These are phyloP conservation scores for Ochropleura leucogaster DNA, from an alignment of 2,888 invertebrate species.

Conservation along the genomic window DNA sequence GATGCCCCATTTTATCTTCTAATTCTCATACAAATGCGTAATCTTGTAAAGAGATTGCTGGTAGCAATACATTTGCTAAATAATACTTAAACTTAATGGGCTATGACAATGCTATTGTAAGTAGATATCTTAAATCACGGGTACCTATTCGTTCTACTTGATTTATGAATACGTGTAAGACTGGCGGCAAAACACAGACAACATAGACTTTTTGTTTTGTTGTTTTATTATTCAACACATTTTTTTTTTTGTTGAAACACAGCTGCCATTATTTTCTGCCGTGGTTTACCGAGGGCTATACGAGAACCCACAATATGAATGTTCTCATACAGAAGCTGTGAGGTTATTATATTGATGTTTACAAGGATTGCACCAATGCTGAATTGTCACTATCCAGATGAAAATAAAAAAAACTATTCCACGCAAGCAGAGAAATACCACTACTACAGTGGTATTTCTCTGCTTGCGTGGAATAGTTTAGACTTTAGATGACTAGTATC, in stretches of 20 bases:
- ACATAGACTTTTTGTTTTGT: not conserved
- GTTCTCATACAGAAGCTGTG: not conserved
- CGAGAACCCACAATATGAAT: not conserved
- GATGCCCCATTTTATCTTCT: constrained; percentile 52
- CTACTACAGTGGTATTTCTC: too few relatives aligned
- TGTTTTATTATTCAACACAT: not conserved
- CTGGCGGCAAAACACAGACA: constrained; percentile 3
- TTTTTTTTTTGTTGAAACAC: not conserved
- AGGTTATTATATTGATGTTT: too few relatives aligned
- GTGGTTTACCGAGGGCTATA: too few relatives aligned
- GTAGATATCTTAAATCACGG: constrained; percentile 46
- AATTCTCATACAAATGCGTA: constrained; percentile 59
- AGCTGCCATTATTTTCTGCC: not conserved
- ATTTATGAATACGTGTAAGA: constrained; percentile 47
- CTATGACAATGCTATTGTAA: constrained; percentile 67
- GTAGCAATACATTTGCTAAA: constrained; percentile 66
- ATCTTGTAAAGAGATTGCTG: constrained; percentile 70
- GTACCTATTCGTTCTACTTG: constrained; percentile 44
- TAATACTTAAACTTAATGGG: constrained; percentile 69
- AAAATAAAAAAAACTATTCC: too few relatives aligned
- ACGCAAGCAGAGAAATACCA: too few relatives aligned
- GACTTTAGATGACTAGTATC: too few relatives aligned
- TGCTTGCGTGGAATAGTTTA: too few relatives aligned
- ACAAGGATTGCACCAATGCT: not conserved
- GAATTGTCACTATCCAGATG: not conserved